Base-by-base conservation (phyloP, 2,888 invertebrate species). In the Tetramorium bicarinatum region DNA sequence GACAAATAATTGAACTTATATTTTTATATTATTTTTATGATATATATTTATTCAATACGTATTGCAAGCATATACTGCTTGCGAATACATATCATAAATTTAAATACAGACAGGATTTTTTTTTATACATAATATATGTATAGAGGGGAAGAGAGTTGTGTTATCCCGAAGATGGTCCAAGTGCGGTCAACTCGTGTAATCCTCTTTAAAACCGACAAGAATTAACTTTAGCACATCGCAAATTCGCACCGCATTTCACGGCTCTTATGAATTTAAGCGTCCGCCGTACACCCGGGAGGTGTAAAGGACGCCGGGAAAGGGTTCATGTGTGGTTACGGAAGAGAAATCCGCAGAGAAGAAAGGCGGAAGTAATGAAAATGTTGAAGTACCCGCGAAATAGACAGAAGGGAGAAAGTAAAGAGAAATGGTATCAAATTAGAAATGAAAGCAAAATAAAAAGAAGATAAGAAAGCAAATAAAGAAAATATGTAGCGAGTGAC, bases 241-340 rank as follows among this genome's bases (percentile, higher is more conserved):
- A 92, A 93, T 93, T 92, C 92, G 91, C 93, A 91, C 92, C 92
- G 90, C 92, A 93, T 93, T 93, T 92, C 90, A 89, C 89, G 90
- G 91, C 92, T 88, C 91, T 93, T 92, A 93, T 93, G 93, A 93
- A 93, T 93, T 92, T 91, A 93, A 93, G 91, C 91, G 88, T 80
- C 82, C 87, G 72, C 77, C 72, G 79, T 71, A 79, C 13, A 59
- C 80, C 71, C 79, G 79, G 66, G 84, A 88, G 87, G 89, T 90
- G 87, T 83, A 87, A 87, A 83, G 91, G 85, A 87, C 62, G 86
- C 85, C 21, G 75, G 61, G 75, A 79, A 87, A 77, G 82, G 87
- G 84, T 85, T 80, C 85, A 76, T 64, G 59, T 69, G 59, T 41
- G 85, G 84, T 64, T 64, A 64, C 49, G 69, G 75, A 82, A 34